Base-by-base conservation (phyloP, 2,888 invertebrate species). In the Xestobium rufovillosum region DNA sequence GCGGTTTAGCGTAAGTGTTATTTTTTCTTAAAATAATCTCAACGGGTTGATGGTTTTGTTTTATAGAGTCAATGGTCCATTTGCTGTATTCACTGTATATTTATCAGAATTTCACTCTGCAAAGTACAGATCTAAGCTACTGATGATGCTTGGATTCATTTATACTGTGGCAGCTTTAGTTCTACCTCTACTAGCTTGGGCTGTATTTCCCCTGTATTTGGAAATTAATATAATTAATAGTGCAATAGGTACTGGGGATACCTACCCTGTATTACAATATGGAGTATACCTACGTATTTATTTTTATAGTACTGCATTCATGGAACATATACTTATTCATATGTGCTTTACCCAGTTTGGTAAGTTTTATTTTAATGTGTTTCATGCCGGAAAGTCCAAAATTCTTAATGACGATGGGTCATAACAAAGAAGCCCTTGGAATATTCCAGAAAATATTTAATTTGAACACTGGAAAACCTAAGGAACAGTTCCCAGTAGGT, bases 301-400 rank as follows among this genome's bases (percentile, higher is more conserved):
- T 31, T 11, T 35, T 38, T 42, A 35, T 12, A 73, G 75, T 69
- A 13, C 59, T 75, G 15, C 71, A 71, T 43, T 65, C 73, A 0
- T 76, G 75, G 75, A 73, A 75, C 51, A 48, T 74, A 32, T 78
- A 74, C 52, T 63, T 78, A 14, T 55, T 73, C 34, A 56, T 73
- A 1, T 67, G 70, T 61, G 65, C 75, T 1, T 40, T 83, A 41
- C 79, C 85, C 4, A 78, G 78, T 17, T 55, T 84, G 0, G 43
- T 80, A 1, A 73, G 80, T 2, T 78, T 78, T 0, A 40, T 76
- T 19, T 66, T 70, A 0, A 61, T 76, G 31, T 60, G 73, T 41
- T 67, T 70, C 39, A 66, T 78, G 34, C 80, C 83, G 0, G 84
- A 85, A 58, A 83, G 82, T 53, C 83, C 84, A 8, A 81, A 82